A percentile compares a stretch with the other conserved stretches of the same genome.
phyloP scores from a whole-genome alignment of 2,888 invertebrate species.

The Eutolmus rufibarbis region DNA sequence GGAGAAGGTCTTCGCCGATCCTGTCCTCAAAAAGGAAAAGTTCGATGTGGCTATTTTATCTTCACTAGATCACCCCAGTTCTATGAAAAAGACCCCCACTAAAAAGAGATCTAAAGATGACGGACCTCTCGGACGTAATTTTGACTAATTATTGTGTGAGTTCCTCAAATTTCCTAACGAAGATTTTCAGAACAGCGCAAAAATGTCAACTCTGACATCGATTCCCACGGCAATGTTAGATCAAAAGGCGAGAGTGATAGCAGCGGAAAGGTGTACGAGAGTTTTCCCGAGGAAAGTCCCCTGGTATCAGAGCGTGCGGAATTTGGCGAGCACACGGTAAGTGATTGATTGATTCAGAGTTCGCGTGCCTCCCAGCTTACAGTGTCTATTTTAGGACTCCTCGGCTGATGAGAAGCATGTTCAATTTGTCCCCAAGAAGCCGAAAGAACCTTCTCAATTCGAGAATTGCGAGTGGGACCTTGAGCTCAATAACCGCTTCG shows the following conservation, averaged over 20 bases:
- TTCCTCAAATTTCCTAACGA: conserved; percentile 1
- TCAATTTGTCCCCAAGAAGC: conserved; percentile 63
- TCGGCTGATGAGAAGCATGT: conserved; percentile 64
- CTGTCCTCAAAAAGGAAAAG: conserved; percentile 65
- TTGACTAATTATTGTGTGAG: neutral
- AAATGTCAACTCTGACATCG: conserved; percentile 13
- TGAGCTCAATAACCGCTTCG: conserved; percentile 60
- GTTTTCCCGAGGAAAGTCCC: conserved; percentile 62
- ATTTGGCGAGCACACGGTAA: conserved; percentile 61
- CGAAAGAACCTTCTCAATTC: conserved; percentile 54
- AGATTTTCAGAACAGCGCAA: conserved; percentile 56
- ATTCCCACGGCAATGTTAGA: neutral
- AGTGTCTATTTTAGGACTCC: conserved; percentile 53
- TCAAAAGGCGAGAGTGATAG: conserved; percentile 13
- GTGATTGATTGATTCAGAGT: conserved; percentile 24
- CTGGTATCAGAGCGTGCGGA: conserved; percentile 63
- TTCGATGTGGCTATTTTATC: conserved; percentile 69
- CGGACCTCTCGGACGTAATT: conserved; percentile 32
- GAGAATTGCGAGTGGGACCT: conserved; percentile 50
- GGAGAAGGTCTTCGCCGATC: conserved; percentile 84
- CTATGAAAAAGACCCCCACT: conserved; percentile 40
- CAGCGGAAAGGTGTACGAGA: conserved; percentile 52
- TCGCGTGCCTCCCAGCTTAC: neutral
- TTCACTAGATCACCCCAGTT: conserved; percentile 52
- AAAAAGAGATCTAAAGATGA: conserved; percentile 51